Evolutionary conservation across 2,797 vertebrate species (phyloP).

Genomic region (Psittacula derbiana): DNA sequence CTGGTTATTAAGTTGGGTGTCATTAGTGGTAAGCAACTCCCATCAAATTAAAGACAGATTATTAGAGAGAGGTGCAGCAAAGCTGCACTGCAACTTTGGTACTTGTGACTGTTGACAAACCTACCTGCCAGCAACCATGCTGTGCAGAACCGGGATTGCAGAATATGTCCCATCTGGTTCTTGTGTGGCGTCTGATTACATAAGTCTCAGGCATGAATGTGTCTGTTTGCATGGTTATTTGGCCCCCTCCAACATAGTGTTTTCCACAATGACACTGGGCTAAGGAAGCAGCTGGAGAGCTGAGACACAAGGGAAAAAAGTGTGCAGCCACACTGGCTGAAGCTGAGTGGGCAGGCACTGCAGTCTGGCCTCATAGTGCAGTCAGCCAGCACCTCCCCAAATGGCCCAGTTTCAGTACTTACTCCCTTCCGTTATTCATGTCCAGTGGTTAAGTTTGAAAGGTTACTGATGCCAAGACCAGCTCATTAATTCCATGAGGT

Average conservation of each 20-base stretch:
- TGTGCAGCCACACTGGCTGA: background rate
- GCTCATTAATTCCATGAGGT: background rate
- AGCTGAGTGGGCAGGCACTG: background rate
- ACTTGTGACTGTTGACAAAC: background rate
- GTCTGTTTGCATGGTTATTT: background rate
- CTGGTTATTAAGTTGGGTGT: background rate
- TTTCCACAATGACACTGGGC: background rate
- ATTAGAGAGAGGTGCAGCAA: background rate
- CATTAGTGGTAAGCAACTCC: background rate
- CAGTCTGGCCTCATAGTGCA: background rate
- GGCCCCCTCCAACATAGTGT: fast-evolving
- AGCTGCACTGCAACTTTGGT: background rate
- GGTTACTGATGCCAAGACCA: background rate
- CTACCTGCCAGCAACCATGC: background rate
- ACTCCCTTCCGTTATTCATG: background rate
- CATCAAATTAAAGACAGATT: background rate
- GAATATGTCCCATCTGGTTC: background rate
- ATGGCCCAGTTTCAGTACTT: background rate
- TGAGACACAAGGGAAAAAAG: background rate
- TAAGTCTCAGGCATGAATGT: background rate
- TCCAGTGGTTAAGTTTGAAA: background rate
- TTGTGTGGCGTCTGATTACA: fast-evolving
- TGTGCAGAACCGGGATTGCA: background rate
- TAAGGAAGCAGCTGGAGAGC: background rate
- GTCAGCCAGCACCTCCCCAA: background rate